Evolutionary conservation across 2,113 vertebrate species (phyloP), one percentile per base, ranked within the genome.

Genomic region (Proteles cristata): DNA sequence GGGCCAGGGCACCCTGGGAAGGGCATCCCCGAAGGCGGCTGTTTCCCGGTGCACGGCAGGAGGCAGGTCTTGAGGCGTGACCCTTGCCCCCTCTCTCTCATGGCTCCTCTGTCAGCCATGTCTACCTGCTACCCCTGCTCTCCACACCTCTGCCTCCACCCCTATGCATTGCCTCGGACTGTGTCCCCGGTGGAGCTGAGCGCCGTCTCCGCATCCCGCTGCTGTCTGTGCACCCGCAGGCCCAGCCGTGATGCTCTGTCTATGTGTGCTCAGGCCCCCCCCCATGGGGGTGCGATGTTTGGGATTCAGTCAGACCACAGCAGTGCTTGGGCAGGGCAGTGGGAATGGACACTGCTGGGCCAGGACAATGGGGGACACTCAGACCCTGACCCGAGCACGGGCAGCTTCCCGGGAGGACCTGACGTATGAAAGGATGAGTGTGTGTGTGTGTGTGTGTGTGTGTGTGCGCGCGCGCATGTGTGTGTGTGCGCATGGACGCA

Each of bases 111-210:
- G 69, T 11, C 69, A 73, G 69, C 69, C 10, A 0, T 43, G 35
- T 35, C 21, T 21, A 23, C 69, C 35, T 12, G 21, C 35, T 39
- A 23, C 35, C 35, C 35, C 66, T 17, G 66, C 65, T 33, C 31
- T 66, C 65, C 65, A 71, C 19, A 11, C 69, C 69, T 71, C n/a
- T 19, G 17, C n/a, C 65, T 39, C 69, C 69, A 66, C 35, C 35
- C 19, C 69, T 10, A 3, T 1, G 0, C 35, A 5, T 21, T 11
- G 35, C 19, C 9, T 8, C 3, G 9, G 25, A 5, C 43, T 9
- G 14, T 17, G 74, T 4, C 26, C 74, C 5, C 10, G 35, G 19
- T 23, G 69, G n/a, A 9, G 4, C 43, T 31, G 7, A 77, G 14
- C 74, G 16, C 74, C 2, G 4, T 68, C 25, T 65, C 19, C 43